Evolutionary conservation across 2,888 invertebrate genomes (phyloP).

Genomic region (Cephalotes varians): DNA sequence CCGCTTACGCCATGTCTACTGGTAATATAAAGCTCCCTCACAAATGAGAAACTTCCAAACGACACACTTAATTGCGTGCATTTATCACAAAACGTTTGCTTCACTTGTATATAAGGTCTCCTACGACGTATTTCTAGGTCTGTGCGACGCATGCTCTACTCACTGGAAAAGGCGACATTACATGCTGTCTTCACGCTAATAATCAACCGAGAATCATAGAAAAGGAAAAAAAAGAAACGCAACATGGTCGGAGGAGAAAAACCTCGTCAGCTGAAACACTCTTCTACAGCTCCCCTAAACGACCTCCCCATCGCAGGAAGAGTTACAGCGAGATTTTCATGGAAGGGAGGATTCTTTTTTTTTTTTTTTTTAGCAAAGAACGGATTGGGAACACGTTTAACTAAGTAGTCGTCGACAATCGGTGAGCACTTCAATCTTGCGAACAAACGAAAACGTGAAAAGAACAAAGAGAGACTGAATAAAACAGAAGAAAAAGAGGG

Average conservation of each 20-base stretch:
- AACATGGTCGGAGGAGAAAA: slow-evolving; percentile 16
- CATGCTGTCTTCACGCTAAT: slow-evolving; percentile 53
- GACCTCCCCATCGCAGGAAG: not conserved
- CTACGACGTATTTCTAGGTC: slow-evolving; percentile 42
- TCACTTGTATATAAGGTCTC: slow-evolving; percentile 36
- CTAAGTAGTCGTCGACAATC: slow-evolving; percentile 60
- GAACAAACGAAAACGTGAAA: slow-evolving; percentile 60
- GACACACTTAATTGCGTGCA: slow-evolving; percentile 46
- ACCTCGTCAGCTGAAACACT: slow-evolving; percentile 41
- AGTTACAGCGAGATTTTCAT: slow-evolving; percentile 18
- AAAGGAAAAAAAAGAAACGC: slow-evolving; percentile 9
- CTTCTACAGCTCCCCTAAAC: slow-evolving; percentile 41
- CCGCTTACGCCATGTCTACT: slow-evolving; percentile 23
- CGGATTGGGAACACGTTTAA: slow-evolving; percentile 29
- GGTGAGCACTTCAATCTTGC: slow-evolving; percentile 69
- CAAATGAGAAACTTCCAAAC: slow-evolving; percentile 30
- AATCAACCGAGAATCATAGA: slow-evolving; percentile 22
- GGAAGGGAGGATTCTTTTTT: not conserved
- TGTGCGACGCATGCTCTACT: slow-evolving; percentile 54
- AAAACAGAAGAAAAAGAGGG: slow-evolving; percentile 15
- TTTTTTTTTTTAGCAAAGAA: slow-evolving; percentile 16
- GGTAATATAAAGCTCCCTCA: slow-evolving; percentile 40
- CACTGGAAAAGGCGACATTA: slow-evolving; percentile 42
- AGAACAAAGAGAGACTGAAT: slow-evolving; percentile 28
- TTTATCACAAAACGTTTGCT: slow-evolving; percentile 36